A percentile compares a stretch with the other conserved stretches of the same genome.
These are phyloP conservation scores for Lytechinus variegatus DNA, from an alignment of 35 echinoderm and acorn worm species.

Conservation along the genomic window DNA sequence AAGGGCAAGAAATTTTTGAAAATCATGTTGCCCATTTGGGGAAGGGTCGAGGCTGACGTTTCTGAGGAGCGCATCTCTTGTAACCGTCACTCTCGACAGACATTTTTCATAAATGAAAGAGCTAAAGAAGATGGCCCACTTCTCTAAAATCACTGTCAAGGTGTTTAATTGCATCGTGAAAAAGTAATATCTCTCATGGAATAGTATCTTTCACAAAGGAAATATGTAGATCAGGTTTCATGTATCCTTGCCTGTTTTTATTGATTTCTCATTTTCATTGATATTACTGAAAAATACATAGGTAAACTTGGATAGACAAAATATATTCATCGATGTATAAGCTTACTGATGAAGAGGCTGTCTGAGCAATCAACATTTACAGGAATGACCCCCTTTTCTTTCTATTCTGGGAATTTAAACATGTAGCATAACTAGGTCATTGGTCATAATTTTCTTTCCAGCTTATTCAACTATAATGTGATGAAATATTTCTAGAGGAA, in stretches of 20 bases:
- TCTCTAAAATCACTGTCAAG: neutral
- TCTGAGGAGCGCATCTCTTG: neutral
- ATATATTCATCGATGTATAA: neutral
- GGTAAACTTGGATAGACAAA: neutral
- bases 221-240: neutral
- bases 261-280: neutral
- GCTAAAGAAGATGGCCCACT: neutral
- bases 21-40: neutral
- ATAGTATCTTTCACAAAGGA: neutral
- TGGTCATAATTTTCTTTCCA: neutral
- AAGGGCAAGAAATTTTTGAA: neutral
- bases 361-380: neutral
- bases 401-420: neutral
- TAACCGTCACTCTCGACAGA: neutral
- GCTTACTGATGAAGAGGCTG: neutral
- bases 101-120: neutral
- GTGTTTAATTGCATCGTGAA: neutral
- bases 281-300: neutral
- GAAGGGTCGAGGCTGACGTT: neutral
- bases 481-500: neutral
- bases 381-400: neutral
- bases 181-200: neutral
- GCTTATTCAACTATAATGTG: neutral
- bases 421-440: neutral
- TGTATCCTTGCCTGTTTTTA: neutral